Conservation (phyloP, 2,888 invertebrate genomes). For the Parthenolecanium corni region DNA sequence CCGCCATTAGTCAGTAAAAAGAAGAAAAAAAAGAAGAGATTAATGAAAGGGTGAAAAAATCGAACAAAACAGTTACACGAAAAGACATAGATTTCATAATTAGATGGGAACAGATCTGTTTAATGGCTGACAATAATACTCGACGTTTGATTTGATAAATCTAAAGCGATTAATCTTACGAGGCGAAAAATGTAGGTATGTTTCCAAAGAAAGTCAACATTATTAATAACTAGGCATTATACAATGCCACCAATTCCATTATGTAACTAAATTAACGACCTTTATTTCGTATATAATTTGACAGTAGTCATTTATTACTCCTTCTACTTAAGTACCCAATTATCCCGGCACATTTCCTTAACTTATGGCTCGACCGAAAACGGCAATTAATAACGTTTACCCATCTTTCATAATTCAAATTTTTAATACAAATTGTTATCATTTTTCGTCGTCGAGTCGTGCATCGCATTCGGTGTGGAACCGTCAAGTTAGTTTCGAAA, state of each 20-base stretch:
- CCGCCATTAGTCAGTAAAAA: too few relatives aligned
- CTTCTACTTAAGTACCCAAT: slow-evolving; percentile 28
- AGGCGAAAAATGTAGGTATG: slow-evolving; percentile 25
- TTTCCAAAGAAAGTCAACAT: slow-evolving; percentile 28
- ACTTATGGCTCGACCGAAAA: slow-evolving; percentile 22
- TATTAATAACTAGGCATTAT: slow-evolving; percentile 29
- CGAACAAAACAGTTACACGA: background rate
- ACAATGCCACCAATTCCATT: slow-evolving; percentile 28
- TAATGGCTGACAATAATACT: slow-evolving; percentile 24
- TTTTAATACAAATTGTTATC: slow-evolving; percentile 28
- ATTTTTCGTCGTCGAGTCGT: slow-evolving; percentile 1
- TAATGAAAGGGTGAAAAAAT: background rate
- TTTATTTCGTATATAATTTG: slow-evolving; percentile 30
- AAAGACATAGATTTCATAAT: slow-evolving; percentile 20
- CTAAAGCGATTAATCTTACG: slow-evolving; percentile 21
- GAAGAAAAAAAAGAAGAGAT: background rate
- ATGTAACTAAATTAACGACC: slow-evolving; percentile 30
- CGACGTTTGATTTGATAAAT: slow-evolving; percentile 24
- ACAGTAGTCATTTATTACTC: slow-evolving; percentile 22
- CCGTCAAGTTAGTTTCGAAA: too few relatives aligned
- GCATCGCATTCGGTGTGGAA: background rate
- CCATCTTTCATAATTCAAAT: slow-evolving; percentile 26
- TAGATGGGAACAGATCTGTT: slow-evolving; percentile 20
- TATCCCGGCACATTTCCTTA: slow-evolving; percentile 26
- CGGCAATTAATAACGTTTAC: slow-evolving; percentile 24